Percentiles rank a stretch among this genome's conserved stretches.
Evolutionary conservation across 2,113 vertebrate species (phyloP).

Genomic region (Aphelocoma coerulescens): DNA sequence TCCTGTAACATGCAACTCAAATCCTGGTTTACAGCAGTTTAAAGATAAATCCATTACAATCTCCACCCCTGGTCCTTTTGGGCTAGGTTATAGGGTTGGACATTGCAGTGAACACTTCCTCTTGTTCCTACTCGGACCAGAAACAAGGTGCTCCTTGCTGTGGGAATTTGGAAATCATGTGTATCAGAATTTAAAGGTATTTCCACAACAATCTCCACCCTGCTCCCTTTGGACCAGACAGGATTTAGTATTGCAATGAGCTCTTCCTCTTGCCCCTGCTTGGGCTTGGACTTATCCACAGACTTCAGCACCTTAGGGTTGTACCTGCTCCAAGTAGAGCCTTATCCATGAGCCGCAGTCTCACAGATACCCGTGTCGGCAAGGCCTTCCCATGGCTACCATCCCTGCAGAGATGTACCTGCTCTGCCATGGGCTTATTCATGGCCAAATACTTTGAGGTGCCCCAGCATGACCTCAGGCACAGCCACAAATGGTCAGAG

Average conservation of each 20-base stretch:
- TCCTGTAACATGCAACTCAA: neutral
- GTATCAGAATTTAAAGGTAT: neutral
- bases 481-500: no score
- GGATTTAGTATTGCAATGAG: neutral
- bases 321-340: neutral
- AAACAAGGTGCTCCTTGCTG: neutral
- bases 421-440: neutral
- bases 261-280: neutral
- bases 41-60: neutral
- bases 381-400: neutral
- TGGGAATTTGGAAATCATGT: neutral
- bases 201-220: neutral
- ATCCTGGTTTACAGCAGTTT: neutral
- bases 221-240: neutral
- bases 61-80: neutral
- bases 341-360: accelerated
- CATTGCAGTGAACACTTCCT: neutral
- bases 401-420: neutral
- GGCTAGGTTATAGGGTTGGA: neutral
- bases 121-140: neutral
- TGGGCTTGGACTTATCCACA: neutral
- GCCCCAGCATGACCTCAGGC: neutral
- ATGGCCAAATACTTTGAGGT: neutral
- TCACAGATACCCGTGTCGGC: accelerated
- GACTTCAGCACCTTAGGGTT: neutral